Conservation (phyloP, 2,888 invertebrate species). For the Ophioninae sp. region DNA sequence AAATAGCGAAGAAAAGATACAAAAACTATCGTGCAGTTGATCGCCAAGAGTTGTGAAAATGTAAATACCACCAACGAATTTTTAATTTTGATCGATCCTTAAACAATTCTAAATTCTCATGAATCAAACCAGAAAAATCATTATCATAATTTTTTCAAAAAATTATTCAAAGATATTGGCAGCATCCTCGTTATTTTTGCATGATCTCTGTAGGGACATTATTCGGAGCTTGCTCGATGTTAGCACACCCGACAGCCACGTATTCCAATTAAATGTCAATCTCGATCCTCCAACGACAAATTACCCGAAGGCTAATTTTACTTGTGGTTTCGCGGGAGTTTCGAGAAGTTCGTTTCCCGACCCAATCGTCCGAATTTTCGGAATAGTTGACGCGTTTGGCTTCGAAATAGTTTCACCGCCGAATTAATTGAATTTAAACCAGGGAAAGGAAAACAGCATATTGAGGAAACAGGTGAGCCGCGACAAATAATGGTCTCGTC, state of each 20-base stretch:
- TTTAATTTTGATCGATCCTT: too few species aligned
- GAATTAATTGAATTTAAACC: conserved; percentile 21
- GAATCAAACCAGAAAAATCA: too few species aligned
- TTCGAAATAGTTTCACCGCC: neutral
- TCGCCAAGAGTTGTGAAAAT: too few species aligned
- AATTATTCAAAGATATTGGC: neutral
- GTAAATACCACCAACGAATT: too few species aligned
- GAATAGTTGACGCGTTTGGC: neutral
- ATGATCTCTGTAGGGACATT: neutral
- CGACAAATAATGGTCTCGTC: neutral
- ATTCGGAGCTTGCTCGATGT: neutral
- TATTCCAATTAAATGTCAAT: neutral
- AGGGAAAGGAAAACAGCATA: neutral
- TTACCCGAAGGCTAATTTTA: neutral
- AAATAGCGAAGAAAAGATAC: too few species aligned
- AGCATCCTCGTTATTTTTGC: neutral
- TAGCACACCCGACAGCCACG: neutral
- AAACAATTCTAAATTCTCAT: too few species aligned
- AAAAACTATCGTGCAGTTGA: too few species aligned
- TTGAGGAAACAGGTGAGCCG: neutral
- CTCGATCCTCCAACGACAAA: neutral
- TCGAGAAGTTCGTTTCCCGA: neutral
- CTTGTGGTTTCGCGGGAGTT: neutral
- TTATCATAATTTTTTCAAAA: neutral
- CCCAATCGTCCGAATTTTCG: neutral